Conservation (phyloP, 2,113 vertebrate species). For the Pristiophorus japonicus region DNA sequence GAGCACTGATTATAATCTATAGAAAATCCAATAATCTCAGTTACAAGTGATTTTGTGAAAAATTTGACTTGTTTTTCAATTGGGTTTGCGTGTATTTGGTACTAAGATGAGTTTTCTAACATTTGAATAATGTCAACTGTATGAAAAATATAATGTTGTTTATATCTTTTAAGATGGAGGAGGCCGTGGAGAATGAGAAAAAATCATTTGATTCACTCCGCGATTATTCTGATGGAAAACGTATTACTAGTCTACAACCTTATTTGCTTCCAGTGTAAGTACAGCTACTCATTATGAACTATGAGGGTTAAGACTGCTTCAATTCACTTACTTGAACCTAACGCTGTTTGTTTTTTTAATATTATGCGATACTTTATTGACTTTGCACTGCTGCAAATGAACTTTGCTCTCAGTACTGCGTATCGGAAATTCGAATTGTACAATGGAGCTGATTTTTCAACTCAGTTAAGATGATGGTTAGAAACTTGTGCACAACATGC, state of each 20-base stretch:
- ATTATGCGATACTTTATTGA: background rate
- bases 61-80: background rate
- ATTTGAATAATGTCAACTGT: background rate
- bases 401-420: background rate
- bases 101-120: background rate
- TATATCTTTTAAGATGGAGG: background rate
- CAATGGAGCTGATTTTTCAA: background rate
- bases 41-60: background rate
- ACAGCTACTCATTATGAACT: background rate
- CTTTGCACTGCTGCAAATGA: background rate
- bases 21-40: background rate
- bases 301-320: background rate
- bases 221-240: background rate
- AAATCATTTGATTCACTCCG: background rate
- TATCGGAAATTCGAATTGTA: background rate
- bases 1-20: background rate
- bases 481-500: background rate
- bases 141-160: background rate
- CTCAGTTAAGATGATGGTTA: background rate
- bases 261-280: background rate
- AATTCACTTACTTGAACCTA: background rate
- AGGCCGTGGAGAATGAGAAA: background rate
- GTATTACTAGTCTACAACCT: background rate
- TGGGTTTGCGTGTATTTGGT: too few species aligned
- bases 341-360: too few species aligned